These are phyloP conservation scores for Anniella stebbinsi DNA, from an alignment of 2,797 vertebrate genomes.

Conservation along the genomic window DNA sequence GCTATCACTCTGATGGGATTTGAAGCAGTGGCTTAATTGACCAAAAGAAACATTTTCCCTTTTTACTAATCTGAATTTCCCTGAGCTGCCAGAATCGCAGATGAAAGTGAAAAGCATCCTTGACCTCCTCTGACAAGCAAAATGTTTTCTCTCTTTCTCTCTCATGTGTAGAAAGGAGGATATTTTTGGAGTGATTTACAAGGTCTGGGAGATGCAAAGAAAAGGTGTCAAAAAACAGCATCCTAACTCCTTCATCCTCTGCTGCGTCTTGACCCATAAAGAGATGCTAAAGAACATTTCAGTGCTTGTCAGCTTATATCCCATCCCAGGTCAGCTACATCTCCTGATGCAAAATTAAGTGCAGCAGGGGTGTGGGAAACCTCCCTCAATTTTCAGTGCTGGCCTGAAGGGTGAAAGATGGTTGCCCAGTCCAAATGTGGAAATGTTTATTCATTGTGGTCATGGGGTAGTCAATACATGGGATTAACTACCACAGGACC, in stretches of 20 bases:
- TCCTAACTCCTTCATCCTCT: conserved; percentile 46
- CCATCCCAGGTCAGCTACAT: conserved; percentile 49
- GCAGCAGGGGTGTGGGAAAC: not conserved
- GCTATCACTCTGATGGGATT: conserved; percentile 53
- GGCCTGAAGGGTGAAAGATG: conserved; percentile 12
- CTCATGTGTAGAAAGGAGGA: conserved; percentile 42
- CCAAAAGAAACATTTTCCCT: conserved; percentile 60
- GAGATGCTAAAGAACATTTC: conserved; percentile 51
- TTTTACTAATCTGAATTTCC: conserved; percentile 57
- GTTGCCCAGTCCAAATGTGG: not conserved
- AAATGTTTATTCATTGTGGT: not conserved
- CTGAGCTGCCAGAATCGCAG: conserved; percentile 57
- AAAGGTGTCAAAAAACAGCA: conserved; percentile 49
- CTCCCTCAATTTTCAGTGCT: not conserved
- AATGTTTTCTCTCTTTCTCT: conserved; percentile 30
- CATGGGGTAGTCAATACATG: too few species aligned
- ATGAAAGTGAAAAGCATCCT: conserved; percentile 61
- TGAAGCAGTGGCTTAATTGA: conserved; percentile 66
- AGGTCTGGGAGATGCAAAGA: conserved; percentile 53
- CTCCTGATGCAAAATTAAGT: conserved; percentile 64
- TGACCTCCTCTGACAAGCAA: conserved; percentile 67
- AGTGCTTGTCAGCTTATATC: conserved; percentile 60
- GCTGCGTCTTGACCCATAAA: conserved; percentile 57
- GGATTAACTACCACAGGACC: too few species aligned
- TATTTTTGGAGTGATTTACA: conserved; percentile 50